Evolutionary conservation across 2,888 invertebrate species (phyloP).

Genomic region (Venusia cambrica): DNA sequence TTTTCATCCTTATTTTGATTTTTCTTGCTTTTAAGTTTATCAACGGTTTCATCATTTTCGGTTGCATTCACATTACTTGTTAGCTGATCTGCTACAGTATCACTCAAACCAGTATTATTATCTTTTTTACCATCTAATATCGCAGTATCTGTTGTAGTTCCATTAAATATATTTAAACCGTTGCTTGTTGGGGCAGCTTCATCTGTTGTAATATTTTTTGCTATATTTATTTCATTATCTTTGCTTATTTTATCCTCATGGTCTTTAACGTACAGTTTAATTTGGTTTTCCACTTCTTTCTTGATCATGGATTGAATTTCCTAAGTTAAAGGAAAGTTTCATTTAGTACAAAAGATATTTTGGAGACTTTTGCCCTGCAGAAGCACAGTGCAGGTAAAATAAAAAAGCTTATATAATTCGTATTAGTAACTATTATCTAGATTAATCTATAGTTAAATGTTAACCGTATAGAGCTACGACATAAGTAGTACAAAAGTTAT

Average conservation of each 20-base stretch:
- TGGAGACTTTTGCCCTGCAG: too few relatives aligned
- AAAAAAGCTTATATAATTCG: too few relatives aligned
- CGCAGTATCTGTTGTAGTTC: background rate
- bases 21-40: constrained; percentile 19
- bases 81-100: background rate
- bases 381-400: too few relatives aligned
- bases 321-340: too few relatives aligned
- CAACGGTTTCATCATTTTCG: constrained; percentile 13
- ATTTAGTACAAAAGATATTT: too few relatives aligned
- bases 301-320: constrained; percentile 34
- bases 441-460: too few relatives aligned
- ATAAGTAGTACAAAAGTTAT: too few relatives aligned
- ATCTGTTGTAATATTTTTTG: constrained; percentile 1
- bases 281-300: constrained; percentile 38
- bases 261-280: constrained; percentile 16
- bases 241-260: constrained; percentile 1
- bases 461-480: too few relatives aligned
- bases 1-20: constrained; percentile 16
- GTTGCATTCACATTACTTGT: constrained; percentile 2
- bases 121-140: constrained; percentile 2
- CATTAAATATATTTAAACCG: background rate
- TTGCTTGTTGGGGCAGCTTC: too few relatives aligned
- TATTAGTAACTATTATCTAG: too few relatives aligned
- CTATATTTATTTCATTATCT: background rate
- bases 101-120: background rate